A percentile compares a stretch with the other conserved stretches of the same genome.
Evolutionary conservation across 2,888 invertebrate species (phyloP).

Genomic region (Pachliopta kotzebuea): DNA sequence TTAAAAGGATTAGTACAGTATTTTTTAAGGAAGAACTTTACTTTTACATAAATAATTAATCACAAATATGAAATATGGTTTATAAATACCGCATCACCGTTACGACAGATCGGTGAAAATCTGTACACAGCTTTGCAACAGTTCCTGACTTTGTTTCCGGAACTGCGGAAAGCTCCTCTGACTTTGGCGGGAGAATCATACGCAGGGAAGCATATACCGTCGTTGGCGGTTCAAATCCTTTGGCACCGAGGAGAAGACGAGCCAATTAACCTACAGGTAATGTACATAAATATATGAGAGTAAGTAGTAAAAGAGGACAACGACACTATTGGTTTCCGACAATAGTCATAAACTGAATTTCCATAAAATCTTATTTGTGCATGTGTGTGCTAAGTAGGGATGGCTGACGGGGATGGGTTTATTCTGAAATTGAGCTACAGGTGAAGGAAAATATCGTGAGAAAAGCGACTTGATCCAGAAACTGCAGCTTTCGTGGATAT

Average conservation of each 20-base stretch:
- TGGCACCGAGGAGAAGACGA: slow-evolving; percentile 61
- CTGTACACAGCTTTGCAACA: slow-evolving; percentile 82
- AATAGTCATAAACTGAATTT: neutral
- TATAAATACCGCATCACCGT: no score
- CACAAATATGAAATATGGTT: no score
- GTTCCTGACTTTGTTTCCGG: slow-evolving; percentile 83
- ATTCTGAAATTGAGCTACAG: no score
- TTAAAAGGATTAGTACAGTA: no score
- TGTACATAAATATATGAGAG: slow-evolving; percentile 3
- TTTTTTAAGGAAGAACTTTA: no score
- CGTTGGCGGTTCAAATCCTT: slow-evolving; percentile 81
- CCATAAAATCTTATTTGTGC: no score
- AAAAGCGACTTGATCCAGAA: no score
- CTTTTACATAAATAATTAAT: no score
- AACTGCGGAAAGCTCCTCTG: slow-evolving; percentile 80
- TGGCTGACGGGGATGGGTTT: no score
- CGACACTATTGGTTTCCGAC: neutral
- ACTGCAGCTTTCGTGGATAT: no score
- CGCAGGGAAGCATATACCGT: slow-evolving; percentile 82
- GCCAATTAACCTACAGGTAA: slow-evolving; percentile 75
- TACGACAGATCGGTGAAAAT: slow-evolving; percentile 76
- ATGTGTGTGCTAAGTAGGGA: no score
- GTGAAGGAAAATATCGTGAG: no score
- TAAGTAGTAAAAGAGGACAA: neutral
- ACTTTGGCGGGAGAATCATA: slow-evolving; percentile 85